Conservation (phyloP, 2,113 vertebrate species). For the Notiomystis cincta region DNA sequence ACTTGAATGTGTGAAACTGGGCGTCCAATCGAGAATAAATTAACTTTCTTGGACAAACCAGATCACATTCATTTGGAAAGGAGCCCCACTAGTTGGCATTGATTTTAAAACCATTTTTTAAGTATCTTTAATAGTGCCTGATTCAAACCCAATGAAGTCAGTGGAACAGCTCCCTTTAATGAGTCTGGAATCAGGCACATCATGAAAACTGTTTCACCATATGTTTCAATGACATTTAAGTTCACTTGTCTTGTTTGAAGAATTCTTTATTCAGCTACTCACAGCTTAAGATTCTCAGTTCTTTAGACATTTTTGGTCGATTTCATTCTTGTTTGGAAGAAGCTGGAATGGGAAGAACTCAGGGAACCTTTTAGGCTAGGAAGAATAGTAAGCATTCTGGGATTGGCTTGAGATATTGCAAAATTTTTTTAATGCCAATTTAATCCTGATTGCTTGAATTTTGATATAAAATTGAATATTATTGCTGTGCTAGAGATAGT, state of each 20-base stretch:
- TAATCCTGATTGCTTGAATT: background rate
- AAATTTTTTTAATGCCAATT: background rate
- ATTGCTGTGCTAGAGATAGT: background rate
- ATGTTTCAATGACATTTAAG: slow-evolving; percentile 29
- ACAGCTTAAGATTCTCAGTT: slow-evolving; percentile 20
- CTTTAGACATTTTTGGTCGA: background rate
- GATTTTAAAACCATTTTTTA: background rate
- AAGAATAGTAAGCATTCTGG: background rate
- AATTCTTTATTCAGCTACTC: slow-evolving; percentile 11
- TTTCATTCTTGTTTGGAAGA: background rate
- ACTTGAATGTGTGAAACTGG: background rate
- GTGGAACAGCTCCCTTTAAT: slow-evolving; percentile 6
- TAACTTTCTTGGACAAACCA: background rate
- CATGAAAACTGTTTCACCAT: slow-evolving; percentile 1
- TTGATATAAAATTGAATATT: background rate
- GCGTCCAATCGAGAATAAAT: background rate
- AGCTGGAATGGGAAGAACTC: background rate
- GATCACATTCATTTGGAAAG: background rate
- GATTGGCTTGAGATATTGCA: background rate
- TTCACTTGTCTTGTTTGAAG: background rate
- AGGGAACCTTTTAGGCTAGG: background rate
- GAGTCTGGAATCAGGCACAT: background rate
- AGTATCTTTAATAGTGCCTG: background rate
- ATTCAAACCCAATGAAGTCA: slow-evolving; percentile 26
- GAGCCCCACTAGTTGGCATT: background rate